phyloP scores from a whole-genome alignment of 2,888 invertebrate species.

The Euzetes globulus region DNA sequence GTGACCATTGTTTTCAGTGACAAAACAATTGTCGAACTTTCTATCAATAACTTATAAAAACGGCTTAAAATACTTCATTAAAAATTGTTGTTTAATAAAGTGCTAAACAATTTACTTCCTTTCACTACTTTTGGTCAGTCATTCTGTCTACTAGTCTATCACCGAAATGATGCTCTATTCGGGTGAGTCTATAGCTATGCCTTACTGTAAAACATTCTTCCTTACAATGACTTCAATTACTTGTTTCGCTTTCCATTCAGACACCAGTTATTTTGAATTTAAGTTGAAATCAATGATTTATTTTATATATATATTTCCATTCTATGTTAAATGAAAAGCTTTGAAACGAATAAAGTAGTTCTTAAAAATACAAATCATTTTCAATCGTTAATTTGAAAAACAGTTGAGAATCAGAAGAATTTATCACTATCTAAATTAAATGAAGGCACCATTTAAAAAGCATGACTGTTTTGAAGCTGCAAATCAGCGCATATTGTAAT shows the following conservation, averaged over 20 bases:
- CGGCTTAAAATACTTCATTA: neutral
- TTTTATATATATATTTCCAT: too few species aligned
- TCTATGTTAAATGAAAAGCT: too few species aligned
- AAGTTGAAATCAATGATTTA: too few species aligned
- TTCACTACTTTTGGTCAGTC: neutral
- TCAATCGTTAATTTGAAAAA: too few species aligned
- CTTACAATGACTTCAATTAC: neutral
- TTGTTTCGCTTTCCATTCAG: neutral
- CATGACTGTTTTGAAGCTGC: too few species aligned
- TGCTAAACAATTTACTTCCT: neutral
- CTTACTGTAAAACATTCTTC: conserved; percentile 20
- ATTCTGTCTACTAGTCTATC: neutral
- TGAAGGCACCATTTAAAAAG: too few species aligned
- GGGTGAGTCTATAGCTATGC: conserved; percentile 1
- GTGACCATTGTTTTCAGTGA: neutral
- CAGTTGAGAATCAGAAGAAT: too few species aligned
- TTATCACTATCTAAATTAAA: too few species aligned
- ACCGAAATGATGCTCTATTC: conserved; percentile 16
- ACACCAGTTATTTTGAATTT: neutral
- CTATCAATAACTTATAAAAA: neutral
- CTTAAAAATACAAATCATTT: too few species aligned
- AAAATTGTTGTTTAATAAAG: neutral
- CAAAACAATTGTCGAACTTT: neutral
- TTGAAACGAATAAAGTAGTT: too few species aligned
- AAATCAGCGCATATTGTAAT: too few species aligned